Evolutionary conservation across 2,113 vertebrate species (phyloP).

Genomic region (Stigmatopora nigra): DNA sequence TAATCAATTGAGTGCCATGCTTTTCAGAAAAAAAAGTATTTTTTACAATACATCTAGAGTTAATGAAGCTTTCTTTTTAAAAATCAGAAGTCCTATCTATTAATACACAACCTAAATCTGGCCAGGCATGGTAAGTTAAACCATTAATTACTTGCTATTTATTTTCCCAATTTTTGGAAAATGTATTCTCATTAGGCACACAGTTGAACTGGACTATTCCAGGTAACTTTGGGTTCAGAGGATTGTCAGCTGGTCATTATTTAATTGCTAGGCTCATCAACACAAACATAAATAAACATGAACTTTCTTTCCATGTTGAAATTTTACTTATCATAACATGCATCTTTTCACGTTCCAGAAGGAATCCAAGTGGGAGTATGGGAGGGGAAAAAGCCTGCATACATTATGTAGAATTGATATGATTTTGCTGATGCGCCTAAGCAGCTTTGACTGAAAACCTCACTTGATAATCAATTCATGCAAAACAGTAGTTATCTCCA

Average conservation of each 20-base stretch:
- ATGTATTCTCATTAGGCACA: background rate
- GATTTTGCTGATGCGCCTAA: background rate
- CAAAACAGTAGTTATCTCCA: background rate
- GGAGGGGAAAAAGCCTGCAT: background rate
- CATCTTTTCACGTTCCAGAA: background rate
- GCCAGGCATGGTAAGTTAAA: background rate
- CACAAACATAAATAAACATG: background rate
- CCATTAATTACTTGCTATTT: background rate
- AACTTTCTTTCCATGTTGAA: background rate
- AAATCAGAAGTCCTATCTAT: background rate
- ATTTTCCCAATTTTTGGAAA: background rate
- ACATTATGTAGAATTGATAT: background rate
- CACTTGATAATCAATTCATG: background rate
- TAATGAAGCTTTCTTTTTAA: background rate
- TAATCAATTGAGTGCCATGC: too few species aligned
- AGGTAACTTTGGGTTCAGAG: too few species aligned
- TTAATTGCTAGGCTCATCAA: background rate
- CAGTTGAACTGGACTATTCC: background rate
- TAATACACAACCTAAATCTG: background rate
- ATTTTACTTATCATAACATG: background rate
- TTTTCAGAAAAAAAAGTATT: background rate
- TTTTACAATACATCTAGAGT: background rate
- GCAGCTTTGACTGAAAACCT: background rate
- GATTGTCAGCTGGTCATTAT: background rate
- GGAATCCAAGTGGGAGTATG: background rate